Conservation (phyloP, 2,797 vertebrate genomes). For the Sus cebifrons region DNA sequence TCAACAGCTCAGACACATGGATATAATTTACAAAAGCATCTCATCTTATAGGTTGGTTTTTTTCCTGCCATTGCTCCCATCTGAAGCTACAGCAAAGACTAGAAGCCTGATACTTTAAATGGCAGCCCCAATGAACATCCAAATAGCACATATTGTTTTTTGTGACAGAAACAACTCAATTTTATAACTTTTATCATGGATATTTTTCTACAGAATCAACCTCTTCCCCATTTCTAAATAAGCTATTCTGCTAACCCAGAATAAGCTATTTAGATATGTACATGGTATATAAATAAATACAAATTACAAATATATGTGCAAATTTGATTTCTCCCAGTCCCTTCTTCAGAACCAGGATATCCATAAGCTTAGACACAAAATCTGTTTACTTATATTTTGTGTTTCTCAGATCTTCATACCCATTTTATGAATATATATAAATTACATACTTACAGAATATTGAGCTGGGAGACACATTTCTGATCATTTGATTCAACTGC, state of each 20-base stretch:
- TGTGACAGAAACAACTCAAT: not conserved
- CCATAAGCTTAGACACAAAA: not conserved
- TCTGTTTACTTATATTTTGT: not conserved
- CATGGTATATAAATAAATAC: not conserved
- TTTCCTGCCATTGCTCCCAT: not conserved
- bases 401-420: not conserved
- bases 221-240: constrained; percentile 1
- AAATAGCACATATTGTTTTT: not conserved
- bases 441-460: not conserved
- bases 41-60: not conserved
- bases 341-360: constrained; percentile 40
- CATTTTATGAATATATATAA: not conserved
- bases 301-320: not conserved
- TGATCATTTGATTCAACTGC: not conserved
- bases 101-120: not conserved
- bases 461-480: constrained; percentile 5
- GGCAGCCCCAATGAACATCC: not conserved
- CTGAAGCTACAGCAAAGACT: not conserved
- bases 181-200: not conserved
- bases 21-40: not conserved
- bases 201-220: not conserved
- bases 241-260: not conserved
- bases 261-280: not conserved
- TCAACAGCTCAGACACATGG: not conserved
- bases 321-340: not conserved